phyloP scores from a whole-genome alignment of 2,888 invertebrate species.

The Conomelus anceps region DNA sequence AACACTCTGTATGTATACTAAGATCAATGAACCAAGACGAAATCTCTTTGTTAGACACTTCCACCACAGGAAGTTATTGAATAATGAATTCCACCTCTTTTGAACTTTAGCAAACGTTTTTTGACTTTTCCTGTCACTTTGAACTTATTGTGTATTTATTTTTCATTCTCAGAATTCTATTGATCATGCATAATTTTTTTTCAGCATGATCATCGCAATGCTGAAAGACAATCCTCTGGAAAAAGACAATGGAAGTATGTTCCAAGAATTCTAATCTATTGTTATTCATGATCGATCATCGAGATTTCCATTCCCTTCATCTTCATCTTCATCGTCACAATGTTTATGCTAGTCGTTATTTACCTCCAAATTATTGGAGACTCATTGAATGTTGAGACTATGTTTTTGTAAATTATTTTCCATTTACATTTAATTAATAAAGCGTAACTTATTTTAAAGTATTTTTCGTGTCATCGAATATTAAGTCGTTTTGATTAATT shows the following conservation, averaged over 20 bases:
- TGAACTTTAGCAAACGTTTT: background rate
- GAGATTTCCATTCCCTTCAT: background rate
- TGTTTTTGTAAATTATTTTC: background rate
- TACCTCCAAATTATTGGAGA: background rate
- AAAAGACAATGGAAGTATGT: slow-evolving; percentile 55
- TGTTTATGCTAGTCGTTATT: background rate
- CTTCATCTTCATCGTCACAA: background rate
- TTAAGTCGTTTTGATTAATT: too few relatives aligned
- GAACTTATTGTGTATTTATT: background rate
- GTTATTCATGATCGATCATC: background rate
- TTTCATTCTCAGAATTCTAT: background rate
- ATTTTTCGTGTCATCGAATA: background rate
- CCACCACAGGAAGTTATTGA: too few relatives aligned
- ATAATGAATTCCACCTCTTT: too few relatives aligned
- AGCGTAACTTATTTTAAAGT: background rate
- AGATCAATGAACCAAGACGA: background rate
- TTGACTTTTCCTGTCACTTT: background rate
- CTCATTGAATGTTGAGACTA: background rate
- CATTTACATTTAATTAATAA: background rate
- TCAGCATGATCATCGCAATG: slow-evolving; percentile 67
- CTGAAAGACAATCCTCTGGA: slow-evolving; percentile 73
- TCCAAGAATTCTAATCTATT: slow-evolving; percentile 55
- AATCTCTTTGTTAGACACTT: too few relatives aligned
- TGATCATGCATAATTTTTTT: slow-evolving; percentile 36
- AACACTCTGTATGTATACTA: too few relatives aligned